Conservation (phyloP, 1,140 invertebrate species). For the Dinoponera quadriceps region DNA sequence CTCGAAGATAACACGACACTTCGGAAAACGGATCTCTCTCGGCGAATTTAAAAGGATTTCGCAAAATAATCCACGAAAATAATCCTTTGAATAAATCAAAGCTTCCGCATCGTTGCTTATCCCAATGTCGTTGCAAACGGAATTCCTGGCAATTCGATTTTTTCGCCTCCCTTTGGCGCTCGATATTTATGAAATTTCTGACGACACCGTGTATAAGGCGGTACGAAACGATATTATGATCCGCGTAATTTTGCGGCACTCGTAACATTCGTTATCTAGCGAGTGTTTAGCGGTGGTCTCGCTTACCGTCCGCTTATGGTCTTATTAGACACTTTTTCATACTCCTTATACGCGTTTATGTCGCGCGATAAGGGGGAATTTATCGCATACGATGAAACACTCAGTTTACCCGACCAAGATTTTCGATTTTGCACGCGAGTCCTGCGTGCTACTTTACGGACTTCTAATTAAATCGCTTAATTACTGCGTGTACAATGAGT, state of each 20-base stretch:
- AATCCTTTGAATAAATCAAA: not conserved
- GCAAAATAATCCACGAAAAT: not conserved
- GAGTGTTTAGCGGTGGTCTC: not conserved
- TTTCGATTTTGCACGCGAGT: not conserved
- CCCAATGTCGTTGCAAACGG: too few species aligned
- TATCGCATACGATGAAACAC: not conserved
- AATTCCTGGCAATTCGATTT: not conserved
- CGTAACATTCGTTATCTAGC: conserved; percentile 25
- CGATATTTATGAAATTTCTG: conserved; percentile 10
- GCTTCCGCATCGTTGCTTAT: not conserved
- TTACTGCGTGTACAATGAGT: not conserved
- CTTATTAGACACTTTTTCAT: conserved; percentile 27
- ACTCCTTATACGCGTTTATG: not conserved
- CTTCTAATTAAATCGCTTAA: not conserved
- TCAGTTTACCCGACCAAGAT: not conserved
- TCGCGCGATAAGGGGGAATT: not conserved
- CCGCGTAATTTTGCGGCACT: conserved; percentile 36
- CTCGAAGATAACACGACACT: not conserved
- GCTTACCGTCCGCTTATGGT: conserved; percentile 13
- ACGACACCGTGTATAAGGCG: not conserved
- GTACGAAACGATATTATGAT: conserved; percentile 2
- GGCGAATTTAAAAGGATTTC: not conserved
- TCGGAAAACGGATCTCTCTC: not conserved
- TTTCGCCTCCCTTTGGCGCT: not conserved
- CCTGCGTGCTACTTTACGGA: not conserved